Conservation (phyloP, 2,113 vertebrate species). For the Megaceryle maxima region DNA sequence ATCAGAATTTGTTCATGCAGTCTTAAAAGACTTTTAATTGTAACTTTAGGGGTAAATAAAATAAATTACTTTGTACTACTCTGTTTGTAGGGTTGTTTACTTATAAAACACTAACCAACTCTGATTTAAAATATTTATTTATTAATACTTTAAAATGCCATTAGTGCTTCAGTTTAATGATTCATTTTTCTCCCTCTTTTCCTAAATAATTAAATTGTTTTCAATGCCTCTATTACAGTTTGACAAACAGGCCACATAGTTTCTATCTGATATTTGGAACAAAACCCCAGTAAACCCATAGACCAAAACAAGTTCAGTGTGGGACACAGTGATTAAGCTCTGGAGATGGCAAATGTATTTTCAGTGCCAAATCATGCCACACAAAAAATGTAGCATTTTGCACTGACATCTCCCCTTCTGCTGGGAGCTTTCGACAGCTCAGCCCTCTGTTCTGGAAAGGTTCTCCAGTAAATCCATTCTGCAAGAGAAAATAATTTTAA, state of each 20-base stretch:
- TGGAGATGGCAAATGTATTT: not conserved
- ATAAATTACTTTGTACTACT: not conserved
- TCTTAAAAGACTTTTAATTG: not conserved
- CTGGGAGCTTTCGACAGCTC: rapidly evolving
- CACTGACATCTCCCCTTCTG: not conserved
- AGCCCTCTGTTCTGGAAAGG: rapidly evolving
- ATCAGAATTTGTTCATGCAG: not conserved
- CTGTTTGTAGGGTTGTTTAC: not conserved
- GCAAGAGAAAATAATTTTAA: not conserved
- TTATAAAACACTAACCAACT: not conserved
- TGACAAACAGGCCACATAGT: not conserved
- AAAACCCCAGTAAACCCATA: not conserved
- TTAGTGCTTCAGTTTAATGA: not conserved
- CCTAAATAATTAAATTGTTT: not conserved
- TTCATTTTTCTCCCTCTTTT: not conserved
- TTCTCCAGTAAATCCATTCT: not conserved
- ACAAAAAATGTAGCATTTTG: not conserved
- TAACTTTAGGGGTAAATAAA: not conserved
- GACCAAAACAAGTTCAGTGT: not conserved
- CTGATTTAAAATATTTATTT: not conserved
- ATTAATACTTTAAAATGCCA: not conserved
- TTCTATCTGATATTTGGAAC: not conserved
- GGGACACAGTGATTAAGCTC: not conserved
- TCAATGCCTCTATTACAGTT: not conserved
- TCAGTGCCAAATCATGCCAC: not conserved